A percentile compares a stretch with the other conserved stretches of the same genome.
These are phyloP conservation scores for Catostylus mosaicus DNA, from an alignment of 30 jellyfish, hydroid and myxozoan species.

Conservation along the genomic window DNA sequence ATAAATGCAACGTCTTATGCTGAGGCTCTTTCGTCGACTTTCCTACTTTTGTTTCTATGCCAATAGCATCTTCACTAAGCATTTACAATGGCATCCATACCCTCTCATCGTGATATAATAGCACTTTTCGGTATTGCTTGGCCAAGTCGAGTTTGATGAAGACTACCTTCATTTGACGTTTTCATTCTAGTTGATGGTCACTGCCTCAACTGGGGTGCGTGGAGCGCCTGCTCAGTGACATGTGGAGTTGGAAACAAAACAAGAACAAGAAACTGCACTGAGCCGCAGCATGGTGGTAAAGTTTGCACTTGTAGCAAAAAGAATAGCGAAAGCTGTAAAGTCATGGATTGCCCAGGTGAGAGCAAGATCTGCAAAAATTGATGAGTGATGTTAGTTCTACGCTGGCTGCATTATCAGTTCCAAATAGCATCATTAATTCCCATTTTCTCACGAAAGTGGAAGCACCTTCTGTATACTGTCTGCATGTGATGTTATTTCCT, in stretches of 20 bases:
- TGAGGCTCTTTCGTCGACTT: neutral
- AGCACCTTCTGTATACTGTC: no score
- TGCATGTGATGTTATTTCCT: no score
- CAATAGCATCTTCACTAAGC: neutral
- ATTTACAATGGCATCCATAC: no score
- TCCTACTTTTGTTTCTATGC: neutral
- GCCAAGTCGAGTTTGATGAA: no score
- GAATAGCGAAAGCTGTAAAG: conserved; percentile 72
- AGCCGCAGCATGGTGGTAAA: conserved; percentile 75
- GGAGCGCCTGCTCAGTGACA: conserved; percentile 79
- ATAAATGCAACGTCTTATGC: neutral
- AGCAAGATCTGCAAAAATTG: no score
- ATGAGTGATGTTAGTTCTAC: no score
- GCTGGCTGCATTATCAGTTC: no score
- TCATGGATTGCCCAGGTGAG: conserved; percentile 84
- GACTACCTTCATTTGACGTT: neutral
- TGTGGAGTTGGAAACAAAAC: conserved; percentile 82
- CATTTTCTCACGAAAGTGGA: no score
- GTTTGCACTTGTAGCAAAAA: conserved; percentile 71
- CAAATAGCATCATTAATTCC: no score
- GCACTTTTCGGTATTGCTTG: no score
- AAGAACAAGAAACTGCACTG: conserved; percentile 70
- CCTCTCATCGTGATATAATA: no score
- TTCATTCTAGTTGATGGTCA: conserved; percentile 71
- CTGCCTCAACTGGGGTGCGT: conserved; percentile 75